Evolutionary conservation across 2,888 invertebrate genomes (phyloP).

Genomic region (Drosophila neonasuta): DNA sequence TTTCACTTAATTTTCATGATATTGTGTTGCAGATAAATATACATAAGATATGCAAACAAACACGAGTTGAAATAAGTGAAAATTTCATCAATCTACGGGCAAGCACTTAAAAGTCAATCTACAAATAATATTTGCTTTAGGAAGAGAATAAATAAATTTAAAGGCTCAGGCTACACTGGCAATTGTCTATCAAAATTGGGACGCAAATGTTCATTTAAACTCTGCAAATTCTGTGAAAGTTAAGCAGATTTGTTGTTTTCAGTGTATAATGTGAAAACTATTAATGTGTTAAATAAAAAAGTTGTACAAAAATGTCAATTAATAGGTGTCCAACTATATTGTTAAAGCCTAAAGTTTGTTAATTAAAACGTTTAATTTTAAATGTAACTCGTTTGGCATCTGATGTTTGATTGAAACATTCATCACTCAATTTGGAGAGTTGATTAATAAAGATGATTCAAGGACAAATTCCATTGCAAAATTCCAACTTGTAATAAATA

Average conservation of each 20-base stretch:
- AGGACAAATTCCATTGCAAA: too few species aligned
- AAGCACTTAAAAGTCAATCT: not conserved
- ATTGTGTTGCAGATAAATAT: conserved; percentile 26
- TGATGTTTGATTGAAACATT: too few species aligned
- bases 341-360: too few species aligned
- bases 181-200: not conserved
- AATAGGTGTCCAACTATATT: too few species aligned
- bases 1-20: conserved; percentile 45
- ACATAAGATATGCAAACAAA: conserved; percentile 8
- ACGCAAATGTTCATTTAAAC: not conserved
- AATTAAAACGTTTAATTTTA: too few species aligned
- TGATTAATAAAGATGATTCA: too few species aligned
- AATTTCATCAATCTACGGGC: conserved; percentile 7
- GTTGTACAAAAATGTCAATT: too few species aligned
- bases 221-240: not conserved
- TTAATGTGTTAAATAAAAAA: too few species aligned
- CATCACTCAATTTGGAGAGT: too few species aligned
- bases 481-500: not conserved
- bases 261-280: too few species aligned
- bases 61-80: conserved; percentile 2
- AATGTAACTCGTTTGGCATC: too few species aligned
- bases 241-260: not conserved
- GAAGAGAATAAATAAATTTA: not conserved
- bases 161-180: not conserved
- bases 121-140: conserved; percentile 4